phyloP scores from a whole-genome alignment of 2,113 vertebrate species.

The Columba livia region DNA sequence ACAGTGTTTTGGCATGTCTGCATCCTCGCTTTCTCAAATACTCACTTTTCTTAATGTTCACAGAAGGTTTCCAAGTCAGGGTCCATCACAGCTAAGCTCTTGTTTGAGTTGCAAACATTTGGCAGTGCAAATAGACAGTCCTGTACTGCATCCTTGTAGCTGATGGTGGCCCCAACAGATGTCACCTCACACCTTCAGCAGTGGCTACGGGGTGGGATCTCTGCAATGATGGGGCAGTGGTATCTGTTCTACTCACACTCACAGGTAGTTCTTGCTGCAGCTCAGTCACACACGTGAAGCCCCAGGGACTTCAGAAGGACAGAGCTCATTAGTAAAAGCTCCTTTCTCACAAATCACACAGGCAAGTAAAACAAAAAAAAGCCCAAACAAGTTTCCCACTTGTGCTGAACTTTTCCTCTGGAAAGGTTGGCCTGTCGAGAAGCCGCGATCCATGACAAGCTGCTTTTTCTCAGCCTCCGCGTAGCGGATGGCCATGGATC shows the following conservation, averaged over 20 bases:
- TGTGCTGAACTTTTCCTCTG: conserved; percentile 11
- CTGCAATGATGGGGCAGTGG: neutral
- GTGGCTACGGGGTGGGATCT: neutral
- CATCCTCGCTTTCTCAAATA: neutral
- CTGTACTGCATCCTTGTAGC: neutral
- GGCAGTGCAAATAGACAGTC: neutral
- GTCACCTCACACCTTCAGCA: neutral
- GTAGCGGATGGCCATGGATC: neutral
- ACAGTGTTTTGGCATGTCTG: neutral
- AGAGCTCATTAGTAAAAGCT: neutral
- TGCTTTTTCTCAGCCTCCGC: neutral
- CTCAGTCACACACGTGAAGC: neutral
- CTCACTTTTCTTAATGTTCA: neutral
- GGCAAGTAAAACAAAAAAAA: neutral
- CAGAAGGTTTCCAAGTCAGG: neutral
- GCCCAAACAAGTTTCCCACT: neutral
- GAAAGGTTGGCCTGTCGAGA: neutral
- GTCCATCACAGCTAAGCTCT: neutral
- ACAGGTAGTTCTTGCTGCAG: neutral
- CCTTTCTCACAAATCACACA: neutral
- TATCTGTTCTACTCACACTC: neutral
- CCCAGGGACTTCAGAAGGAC: neutral
- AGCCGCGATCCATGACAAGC: conserved; percentile 11
- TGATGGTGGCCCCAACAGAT: neutral
- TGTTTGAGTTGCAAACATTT: neutral